Conservation (phyloP, 2,797 vertebrate species). For the Sitta carolinensis region DNA sequence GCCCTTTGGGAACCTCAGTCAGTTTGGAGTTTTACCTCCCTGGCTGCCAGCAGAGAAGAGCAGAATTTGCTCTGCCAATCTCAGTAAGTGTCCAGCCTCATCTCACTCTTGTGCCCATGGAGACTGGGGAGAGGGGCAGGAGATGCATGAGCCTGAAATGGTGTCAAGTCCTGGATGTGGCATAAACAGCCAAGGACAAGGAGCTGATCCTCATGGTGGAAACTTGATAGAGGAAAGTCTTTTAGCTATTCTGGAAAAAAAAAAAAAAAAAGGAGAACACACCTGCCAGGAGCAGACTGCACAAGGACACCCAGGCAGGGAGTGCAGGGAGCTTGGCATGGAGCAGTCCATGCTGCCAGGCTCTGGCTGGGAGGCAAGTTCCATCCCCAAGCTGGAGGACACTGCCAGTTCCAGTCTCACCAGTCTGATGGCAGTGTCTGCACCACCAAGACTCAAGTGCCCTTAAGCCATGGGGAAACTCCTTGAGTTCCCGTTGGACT, state of each 20-base stretch:
- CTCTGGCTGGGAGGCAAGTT: background rate
- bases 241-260: background rate
- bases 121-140: background rate
- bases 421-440: background rate
- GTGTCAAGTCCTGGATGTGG: background rate
- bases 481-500: rapidly evolving
- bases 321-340: background rate
- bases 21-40: background rate
- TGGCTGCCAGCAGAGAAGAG: background rate
- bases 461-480: background rate
- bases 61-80: background rate
- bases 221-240: background rate
- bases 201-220: background rate
- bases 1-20: background rate
- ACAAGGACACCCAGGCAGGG: background rate
- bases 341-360: background rate
- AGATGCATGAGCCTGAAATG: background rate
- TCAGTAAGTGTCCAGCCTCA: background rate
- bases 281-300: background rate
- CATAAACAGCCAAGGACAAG: background rate
- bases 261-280: background rate
- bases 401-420: background rate
- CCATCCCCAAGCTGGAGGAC: background rate
- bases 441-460: background rate
- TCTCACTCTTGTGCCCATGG: background rate